Conservation (phyloP, 2,113 vertebrate species). For the Sciurus niger region DNA sequence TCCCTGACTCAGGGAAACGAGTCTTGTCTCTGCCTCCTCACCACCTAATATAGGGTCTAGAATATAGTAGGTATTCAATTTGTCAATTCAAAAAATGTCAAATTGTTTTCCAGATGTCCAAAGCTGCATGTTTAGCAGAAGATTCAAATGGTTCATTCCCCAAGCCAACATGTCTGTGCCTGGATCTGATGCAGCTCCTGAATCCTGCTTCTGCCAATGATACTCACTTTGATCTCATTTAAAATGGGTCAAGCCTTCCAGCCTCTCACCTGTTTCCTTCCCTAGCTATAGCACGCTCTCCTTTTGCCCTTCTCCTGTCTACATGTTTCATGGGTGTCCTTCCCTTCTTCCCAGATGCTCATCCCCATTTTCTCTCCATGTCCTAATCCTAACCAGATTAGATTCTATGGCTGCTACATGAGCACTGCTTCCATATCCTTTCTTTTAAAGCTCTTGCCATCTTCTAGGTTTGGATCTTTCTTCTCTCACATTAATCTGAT, state of each 20-base stretch:
- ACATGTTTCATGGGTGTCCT: background rate
- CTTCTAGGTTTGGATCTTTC: background rate
- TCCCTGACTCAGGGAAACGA: background rate
- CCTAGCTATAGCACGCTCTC: background rate
- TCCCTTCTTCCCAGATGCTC: background rate
- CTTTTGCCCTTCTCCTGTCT: background rate
- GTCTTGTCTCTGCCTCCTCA: background rate
- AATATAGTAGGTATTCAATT: background rate
- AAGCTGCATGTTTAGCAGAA: background rate
- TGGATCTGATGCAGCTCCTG: background rate
- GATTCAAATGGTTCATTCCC: background rate
- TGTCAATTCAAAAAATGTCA: background rate
- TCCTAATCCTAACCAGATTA: too few relatives aligned
- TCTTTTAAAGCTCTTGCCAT: background rate
- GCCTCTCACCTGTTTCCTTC: background rate
- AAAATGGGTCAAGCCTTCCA: background rate
- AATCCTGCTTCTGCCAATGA: background rate
- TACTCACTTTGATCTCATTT: background rate
- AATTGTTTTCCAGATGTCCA: background rate
- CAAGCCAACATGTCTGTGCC: background rate
- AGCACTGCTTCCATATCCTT: background rate
- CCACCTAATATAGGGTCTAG: background rate
- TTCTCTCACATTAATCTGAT: background rate
- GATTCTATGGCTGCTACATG: background rate
- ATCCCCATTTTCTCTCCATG: background rate